These are phyloP conservation scores for Orius laevigatus DNA, from an alignment of 1,140 invertebrate genomes.

Conservation along the genomic window DNA sequence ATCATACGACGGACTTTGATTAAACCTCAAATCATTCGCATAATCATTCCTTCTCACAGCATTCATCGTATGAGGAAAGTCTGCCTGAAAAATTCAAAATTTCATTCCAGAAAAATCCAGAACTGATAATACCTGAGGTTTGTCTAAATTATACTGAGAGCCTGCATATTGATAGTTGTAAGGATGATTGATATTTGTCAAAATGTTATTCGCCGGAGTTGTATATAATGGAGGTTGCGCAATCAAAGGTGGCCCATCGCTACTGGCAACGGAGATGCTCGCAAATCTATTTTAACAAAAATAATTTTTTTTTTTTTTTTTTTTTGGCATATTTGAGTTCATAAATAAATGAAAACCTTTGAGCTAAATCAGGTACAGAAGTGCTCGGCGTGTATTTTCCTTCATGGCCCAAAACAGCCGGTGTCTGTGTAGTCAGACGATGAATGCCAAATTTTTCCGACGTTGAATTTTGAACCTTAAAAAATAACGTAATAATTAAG, in stretches of 20 bases:
- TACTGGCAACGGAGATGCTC: constrained; percentile 42
- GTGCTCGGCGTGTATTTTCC: constrained; percentile 65
- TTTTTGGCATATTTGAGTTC: constrained; percentile 3
- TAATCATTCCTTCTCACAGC: constrained; percentile 1
- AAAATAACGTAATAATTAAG: no score
- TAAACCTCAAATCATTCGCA: constrained; percentile 1
- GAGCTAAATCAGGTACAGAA: constrained; percentile 55
- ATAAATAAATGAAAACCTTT: constrained; percentile 39
- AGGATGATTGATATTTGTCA: constrained; percentile 33
- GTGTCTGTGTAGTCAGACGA: constrained; percentile 38
- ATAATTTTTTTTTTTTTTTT: not conserved
- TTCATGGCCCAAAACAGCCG: constrained; percentile 53
- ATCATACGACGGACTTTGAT: constrained; percentile 7
- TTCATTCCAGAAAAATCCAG: not conserved
- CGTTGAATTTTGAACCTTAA: constrained; percentile 3
- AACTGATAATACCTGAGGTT: constrained; percentile 19
- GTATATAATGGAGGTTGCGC: constrained; percentile 7
- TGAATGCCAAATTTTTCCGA: constrained; percentile 61
- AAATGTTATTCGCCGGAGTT: constrained; percentile 22
- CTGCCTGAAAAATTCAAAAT: constrained; percentile 5
- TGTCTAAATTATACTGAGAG: constrained; percentile 37
- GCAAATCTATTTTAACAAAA: constrained; percentile 40
- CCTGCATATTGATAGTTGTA: constrained; percentile 42
- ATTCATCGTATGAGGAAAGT: not conserved
- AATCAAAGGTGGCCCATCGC: constrained; percentile 17